A percentile compares a stretch with the other conserved stretches of the same genome.
Evolutionary conservation across 2,888 invertebrate species (phyloP).

Genomic region (Microplitis manilae): DNA sequence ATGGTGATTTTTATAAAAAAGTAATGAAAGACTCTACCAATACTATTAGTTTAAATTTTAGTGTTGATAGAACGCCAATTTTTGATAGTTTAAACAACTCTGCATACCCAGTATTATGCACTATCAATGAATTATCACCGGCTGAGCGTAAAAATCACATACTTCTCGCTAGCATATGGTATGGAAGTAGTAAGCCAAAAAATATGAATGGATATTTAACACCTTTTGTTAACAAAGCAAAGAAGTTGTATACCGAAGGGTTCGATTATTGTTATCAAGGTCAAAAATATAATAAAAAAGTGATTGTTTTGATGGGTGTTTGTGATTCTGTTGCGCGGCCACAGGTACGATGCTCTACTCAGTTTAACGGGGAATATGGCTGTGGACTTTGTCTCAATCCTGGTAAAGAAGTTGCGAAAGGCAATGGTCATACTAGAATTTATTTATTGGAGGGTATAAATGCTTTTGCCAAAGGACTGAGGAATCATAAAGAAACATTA

Average conservation of each 20-base stretch:
- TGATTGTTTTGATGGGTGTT: slow-evolving; percentile 5
- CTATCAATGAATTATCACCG: slow-evolving; percentile 41
- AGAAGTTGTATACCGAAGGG: slow-evolving; percentile 37
- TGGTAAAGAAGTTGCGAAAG: slow-evolving; percentile 1
- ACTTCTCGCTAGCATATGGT: slow-evolving; percentile 36
- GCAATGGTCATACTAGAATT: slow-evolving; percentile 1
- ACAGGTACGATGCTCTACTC: not conserved
- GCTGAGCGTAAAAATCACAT: slow-evolving; percentile 13
- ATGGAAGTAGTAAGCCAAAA: slow-evolving; percentile 39
- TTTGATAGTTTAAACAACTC: slow-evolving; percentile 40
- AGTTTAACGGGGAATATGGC: slow-evolving; percentile 4
- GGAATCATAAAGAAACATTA: slow-evolving; percentile 3
- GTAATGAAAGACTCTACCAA: slow-evolving; percentile 20
- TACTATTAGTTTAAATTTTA: slow-evolving; percentile 45
- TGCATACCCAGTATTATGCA: slow-evolving; percentile 41
- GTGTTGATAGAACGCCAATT: slow-evolving; percentile 45
- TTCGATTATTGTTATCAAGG: slow-evolving; percentile 39
- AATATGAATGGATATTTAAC: slow-evolving; percentile 42
- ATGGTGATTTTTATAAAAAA: slow-evolving; percentile 40
- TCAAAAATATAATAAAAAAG: slow-evolving; percentile 33
- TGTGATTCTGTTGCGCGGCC: slow-evolving; percentile 11
- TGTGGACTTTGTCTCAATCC: slow-evolving; percentile 13
- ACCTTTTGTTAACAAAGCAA: slow-evolving; percentile 45
- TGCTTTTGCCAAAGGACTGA: not conserved
- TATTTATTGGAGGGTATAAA: not conserved